Conservation (phyloP, 2,888 invertebrate genomes). For the Metacarcinus magister region DNA sequence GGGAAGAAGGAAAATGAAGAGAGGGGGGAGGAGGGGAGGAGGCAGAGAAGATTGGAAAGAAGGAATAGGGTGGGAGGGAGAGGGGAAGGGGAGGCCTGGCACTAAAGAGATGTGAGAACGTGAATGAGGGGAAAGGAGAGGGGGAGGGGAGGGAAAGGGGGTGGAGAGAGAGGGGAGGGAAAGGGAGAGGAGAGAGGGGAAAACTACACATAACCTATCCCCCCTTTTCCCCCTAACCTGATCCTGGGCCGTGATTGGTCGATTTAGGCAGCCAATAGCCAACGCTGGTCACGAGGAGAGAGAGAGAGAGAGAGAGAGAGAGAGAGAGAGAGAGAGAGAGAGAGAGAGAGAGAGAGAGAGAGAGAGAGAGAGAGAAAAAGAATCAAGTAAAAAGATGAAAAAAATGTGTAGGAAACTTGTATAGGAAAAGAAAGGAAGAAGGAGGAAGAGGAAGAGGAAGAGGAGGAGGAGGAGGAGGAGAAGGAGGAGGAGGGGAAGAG, state of each 20-base stretch:
- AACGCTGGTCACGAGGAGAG: not conserved
- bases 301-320: not conserved
- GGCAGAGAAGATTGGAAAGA: not conserved
- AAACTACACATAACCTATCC: not conserved
- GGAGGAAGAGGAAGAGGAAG: not conserved
- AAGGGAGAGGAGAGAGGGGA: not conserved
- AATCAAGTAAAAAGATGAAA: not conserved
- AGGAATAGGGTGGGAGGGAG: not conserved
- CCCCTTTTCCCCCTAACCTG: not conserved
- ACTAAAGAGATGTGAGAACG: not conserved
- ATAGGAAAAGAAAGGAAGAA: not conserved
- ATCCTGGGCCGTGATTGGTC: not conserved
- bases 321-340: slow-evolving; percentile 42
- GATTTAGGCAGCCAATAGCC: not conserved
- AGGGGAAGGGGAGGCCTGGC: not conserved
- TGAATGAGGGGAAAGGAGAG: not conserved
- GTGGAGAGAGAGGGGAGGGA: not conserved
- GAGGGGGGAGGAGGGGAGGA: not conserved
- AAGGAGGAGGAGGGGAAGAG: too few species aligned
- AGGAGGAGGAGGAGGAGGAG: not conserved
- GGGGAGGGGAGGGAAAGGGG: not conserved
- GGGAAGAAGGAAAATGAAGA: not conserved
- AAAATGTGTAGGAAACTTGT: not conserved
- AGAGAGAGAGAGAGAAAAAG: not conserved
- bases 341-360: not conserved